Conservation (phyloP, 2,888 invertebrate species). For the Rhyacophila evoluta region DNA sequence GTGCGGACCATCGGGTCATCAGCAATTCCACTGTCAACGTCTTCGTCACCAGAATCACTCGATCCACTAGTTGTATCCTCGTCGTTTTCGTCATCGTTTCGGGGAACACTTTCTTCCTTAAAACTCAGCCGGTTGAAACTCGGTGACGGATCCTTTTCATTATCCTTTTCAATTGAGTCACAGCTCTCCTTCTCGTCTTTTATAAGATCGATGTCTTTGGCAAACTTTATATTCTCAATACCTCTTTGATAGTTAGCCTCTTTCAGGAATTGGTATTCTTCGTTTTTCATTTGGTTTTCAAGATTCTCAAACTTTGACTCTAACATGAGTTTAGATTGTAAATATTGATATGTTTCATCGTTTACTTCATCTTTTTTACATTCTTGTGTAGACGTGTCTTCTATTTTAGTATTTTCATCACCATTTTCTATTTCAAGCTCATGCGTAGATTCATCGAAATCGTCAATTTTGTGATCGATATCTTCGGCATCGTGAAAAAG, state of each 20-base stretch:
- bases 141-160: not conserved
- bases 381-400: not conserved
- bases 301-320: not conserved
- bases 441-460: not conserved
- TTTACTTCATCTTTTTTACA: not conserved
- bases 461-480: not conserved
- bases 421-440: not conserved
- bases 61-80: slow-evolving; percentile 27
- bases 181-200: not conserved
- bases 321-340: not conserved
- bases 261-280: not conserved
- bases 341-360: not conserved
- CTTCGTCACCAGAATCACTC: slow-evolving; percentile 50
- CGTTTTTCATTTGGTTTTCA: not conserved
- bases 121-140: not conserved
- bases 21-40: slow-evolving; percentile 54
- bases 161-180: not conserved
- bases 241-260: not conserved
- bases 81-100: not conserved
- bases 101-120: not conserved
- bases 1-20: slow-evolving; percentile 46
- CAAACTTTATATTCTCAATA: not conserved
- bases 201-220: not conserved
- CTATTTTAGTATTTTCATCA: not conserved
- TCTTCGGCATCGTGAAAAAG: not conserved